Percentiles rank a stretch among this genome's conserved stretches.
phyloP scores from a whole-genome alignment of 2,797 vertebrate species.

The Spinus pinus region DNA sequence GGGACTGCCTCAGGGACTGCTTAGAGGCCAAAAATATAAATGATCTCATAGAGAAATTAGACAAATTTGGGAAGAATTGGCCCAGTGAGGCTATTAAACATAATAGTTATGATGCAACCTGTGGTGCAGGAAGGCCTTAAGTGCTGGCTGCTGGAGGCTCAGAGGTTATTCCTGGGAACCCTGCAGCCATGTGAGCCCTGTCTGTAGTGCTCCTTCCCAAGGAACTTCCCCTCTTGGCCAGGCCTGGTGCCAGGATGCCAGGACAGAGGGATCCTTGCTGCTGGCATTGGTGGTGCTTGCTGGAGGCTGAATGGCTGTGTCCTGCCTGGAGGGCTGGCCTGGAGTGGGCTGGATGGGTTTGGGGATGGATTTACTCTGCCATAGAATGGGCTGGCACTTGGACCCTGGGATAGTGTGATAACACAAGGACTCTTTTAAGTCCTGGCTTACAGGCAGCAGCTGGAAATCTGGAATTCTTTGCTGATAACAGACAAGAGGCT shows the following conservation, averaged over 20 bases:
- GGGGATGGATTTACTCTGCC: neutral
- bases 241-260: neutral
- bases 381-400: neutral
- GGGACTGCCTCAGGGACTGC: neutral
- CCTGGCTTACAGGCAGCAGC: neutral
- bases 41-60: constrained; percentile 43
- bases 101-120: constrained; percentile 47
- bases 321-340: neutral
- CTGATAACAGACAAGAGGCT: neutral
- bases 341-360: neutral
- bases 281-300: neutral
- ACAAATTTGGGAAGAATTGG: constrained; percentile 49
- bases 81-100: constrained; percentile 37
- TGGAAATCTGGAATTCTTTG: neutral
- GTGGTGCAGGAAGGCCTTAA: constrained; percentile 15
- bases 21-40: neutral
- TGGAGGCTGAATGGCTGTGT: neutral
- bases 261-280: neutral
- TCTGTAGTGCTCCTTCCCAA: neutral
- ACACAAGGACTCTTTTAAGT: neutral
- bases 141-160: constrained; percentile 19
- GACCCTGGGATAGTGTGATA: neutral
- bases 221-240: neutral
- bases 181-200: neutral
- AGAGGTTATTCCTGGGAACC: constrained; percentile 23